A percentile compares a stretch with the other conserved stretches of the same genome.
phyloP scores from a whole-genome alignment of 2,113 vertebrate genomes.

The Otocyon megalotis region DNA sequence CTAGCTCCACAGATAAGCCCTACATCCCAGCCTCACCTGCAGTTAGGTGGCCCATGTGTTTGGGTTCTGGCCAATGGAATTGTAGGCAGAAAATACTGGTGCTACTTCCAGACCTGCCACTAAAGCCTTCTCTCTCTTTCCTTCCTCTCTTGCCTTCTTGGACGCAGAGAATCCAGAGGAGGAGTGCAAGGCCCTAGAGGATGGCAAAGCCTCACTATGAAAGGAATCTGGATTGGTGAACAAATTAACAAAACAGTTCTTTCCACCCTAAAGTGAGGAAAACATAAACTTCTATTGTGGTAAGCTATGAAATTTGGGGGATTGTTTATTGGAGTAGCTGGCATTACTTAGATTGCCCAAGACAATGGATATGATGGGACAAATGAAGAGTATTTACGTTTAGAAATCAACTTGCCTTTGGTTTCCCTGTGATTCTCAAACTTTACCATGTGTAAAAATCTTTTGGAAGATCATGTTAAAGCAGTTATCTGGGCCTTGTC shows the following conservation, averaged over 20 bases:
- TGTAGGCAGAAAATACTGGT: neutral
- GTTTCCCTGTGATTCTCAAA: conserved; percentile 16
- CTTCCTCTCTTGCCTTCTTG: neutral
- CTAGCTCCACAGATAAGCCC: neutral
- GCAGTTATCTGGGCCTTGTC: neutral
- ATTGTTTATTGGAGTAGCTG: neutral
- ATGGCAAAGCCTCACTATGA: neutral
- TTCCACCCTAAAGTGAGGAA: neutral
- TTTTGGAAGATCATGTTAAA: neutral
- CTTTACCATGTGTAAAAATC: neutral
- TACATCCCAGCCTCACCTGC: neutral
- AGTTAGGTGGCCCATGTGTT: neutral
- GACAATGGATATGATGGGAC: neutral
- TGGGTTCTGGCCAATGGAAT: neutral
- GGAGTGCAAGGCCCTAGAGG: neutral
- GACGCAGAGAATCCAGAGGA: neutral
- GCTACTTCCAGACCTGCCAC: neutral
- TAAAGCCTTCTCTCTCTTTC: neutral
- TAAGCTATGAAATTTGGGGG: neutral
- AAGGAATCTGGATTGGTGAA: neutral
- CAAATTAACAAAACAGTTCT: conserved; percentile 14
- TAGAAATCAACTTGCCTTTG: conserved; percentile 16
- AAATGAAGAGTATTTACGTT: neutral
- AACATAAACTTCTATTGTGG: conserved; percentile 8
- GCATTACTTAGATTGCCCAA: neutral